Base-by-base conservation (phyloP, 2,888 invertebrate species). In the Drosophila colorata region DNA sequence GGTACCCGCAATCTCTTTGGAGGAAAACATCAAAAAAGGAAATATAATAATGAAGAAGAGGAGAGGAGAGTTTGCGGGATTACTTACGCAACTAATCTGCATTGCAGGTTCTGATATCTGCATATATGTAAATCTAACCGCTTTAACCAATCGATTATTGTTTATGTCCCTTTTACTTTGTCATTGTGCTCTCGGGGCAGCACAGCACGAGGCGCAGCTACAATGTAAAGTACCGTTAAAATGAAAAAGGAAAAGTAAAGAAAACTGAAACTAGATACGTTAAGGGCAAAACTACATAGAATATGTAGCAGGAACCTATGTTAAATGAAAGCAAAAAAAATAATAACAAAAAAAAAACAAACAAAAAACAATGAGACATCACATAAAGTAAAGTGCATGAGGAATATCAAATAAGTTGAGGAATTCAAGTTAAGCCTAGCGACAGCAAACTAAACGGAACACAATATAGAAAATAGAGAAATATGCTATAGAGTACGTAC, bases 151-250 rank as follows among this genome's bases (percentile, higher is more conserved):
- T 43, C 52, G 49, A 48, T 66, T 78, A 55, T 71, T 61, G 63
- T 67, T 63, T 72, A 57, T 55, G 40, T 63, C 47, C 63, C 63
- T 49, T 64, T 75, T 67, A 69, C 60, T 68, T 66, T 74, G 71
- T 68, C 69, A 68, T 60, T 69, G 69, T 72, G 75, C 61, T 71
- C 59, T 60, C 61, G 53, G 66, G 59, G 65, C 66, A 59, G 65
- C 64, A 76, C 58, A 61, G 73, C 70, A 80, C 76, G 75, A 88
- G 74, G 90, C 90, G 90, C 89, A 89, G 90, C 90, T 90, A 90
- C 90, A 86, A 88, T 88, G 86, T 87, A 88, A 89, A 87, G 90
- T 90, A 90, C 90, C 89, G 83, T 82, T 88, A 61, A 80, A 57
- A 63, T 41, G 33, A 63, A 73, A 74, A 60, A 25, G 64, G 59